Evolutionary conservation across 2,888 invertebrate genomes (phyloP).

Genomic region (Erannis defoliaria): DNA sequence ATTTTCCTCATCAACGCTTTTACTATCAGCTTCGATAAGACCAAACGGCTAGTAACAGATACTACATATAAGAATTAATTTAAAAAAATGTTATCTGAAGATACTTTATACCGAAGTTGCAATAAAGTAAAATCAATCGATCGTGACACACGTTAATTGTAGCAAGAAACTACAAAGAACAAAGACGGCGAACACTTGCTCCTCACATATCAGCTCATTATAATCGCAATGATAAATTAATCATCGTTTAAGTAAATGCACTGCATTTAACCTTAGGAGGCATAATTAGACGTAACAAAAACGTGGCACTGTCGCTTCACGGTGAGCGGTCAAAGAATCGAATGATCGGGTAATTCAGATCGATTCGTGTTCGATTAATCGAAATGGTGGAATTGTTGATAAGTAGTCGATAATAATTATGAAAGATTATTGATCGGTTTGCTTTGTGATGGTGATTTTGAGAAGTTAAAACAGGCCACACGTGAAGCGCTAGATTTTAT

Average conservation of each 20-base stretch:
- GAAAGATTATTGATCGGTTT: neutral
- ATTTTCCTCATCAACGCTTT: constrained; percentile 2
- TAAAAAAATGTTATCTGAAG: neutral
- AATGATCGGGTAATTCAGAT: constrained; percentile 30
- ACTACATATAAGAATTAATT: no score
- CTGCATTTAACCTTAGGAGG: constrained; percentile 40
- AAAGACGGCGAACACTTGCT: constrained; percentile 26
- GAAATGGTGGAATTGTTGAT: constrained; percentile 20
- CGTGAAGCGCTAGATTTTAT: no score
- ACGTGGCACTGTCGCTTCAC: constrained; percentile 41
- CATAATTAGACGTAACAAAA: constrained; percentile 44
- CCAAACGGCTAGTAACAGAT: neutral
- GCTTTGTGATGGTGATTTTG: constrained; percentile 16
- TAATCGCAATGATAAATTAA: constrained; percentile 37
- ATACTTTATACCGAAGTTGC: neutral
- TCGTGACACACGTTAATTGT: constrained; percentile 37
- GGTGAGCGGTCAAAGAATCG: constrained; percentile 44
- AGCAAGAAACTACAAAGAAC: constrained; percentile 39
- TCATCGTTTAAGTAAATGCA: constrained; percentile 44
- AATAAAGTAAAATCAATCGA: constrained; percentile 25
- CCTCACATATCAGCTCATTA: constrained; percentile 32
- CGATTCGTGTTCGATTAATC: constrained; percentile 46
- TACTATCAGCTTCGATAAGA: neutral
- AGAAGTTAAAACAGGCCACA: neutral
- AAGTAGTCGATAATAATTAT: constrained; percentile 4